Evolutionary conservation across 2,113 vertebrate genomes (phyloP).

Genomic region (Rhinolophus ferrumequinum): DNA sequence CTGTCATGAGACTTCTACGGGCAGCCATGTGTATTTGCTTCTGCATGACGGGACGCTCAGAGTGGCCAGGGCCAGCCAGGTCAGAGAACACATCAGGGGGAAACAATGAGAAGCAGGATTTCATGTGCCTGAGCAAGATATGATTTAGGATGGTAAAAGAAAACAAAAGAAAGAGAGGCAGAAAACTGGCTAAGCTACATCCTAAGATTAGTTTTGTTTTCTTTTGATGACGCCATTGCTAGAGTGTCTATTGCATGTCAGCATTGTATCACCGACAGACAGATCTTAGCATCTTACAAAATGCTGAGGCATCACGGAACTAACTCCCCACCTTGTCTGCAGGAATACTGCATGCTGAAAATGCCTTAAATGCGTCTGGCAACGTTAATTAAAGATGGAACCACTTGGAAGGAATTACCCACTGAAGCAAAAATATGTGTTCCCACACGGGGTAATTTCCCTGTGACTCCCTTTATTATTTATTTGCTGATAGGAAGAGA

Average conservation of each 20-base stretch:
- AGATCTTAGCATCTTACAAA: background rate
- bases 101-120: background rate
- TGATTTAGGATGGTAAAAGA: background rate
- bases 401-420: conserved; percentile 42
- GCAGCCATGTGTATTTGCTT: accelerated
- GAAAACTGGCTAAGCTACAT: accelerated
- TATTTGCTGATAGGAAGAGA: conserved; percentile 77
- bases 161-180: background rate
- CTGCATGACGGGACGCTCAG: accelerated
- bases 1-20: accelerated
- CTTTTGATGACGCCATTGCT: background rate
- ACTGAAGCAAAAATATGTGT: conserved; percentile 38
- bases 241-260: background rate
- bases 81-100: no score
- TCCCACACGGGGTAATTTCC: conserved; percentile 47
- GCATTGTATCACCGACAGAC: accelerated
- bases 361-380: background rate
- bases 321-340: background rate
- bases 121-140: background rate
- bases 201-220: background rate
- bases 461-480: conserved; percentile 51
- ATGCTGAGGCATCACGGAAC: background rate
- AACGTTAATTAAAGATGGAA: background rate
- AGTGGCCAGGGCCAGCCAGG: background rate
- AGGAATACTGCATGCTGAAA: background rate